Evolutionary conservation across 2,888 invertebrate species (phyloP), one percentile per base, ranked within the genome.

Genomic region (Malacosoma neustria): DNA sequence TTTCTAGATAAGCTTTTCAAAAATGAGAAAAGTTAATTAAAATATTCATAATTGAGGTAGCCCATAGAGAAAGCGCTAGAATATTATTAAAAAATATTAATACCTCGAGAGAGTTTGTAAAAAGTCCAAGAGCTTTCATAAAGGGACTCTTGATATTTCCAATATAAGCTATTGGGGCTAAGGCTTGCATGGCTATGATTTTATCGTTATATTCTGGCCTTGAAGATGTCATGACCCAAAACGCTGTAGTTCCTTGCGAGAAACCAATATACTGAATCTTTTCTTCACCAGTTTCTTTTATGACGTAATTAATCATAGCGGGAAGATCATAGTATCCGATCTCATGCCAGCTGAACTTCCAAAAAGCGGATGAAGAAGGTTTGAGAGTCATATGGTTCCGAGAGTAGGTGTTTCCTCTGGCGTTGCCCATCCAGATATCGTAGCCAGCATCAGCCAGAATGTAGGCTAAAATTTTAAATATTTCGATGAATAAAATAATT

Each of bases 361-460:
- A 87, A 49, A 76, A 87, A 1, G 66, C 50, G 3, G 74, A 63
- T 0, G 61, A 80, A 29, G 65, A 46, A 0, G 82, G 72, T 32
- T 67, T 72, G 1, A 75, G 33, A 3, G 61, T 54, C 2, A 87
- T 66, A 57, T 95, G 94, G 1, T 76, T 86, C 35, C 86, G 85
- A 4, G 91, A 91, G 66, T 94, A 95, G 0, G 89, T 89, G 69
- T 95, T 96, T 1, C 96, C 96, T 39, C 96, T 80, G 5, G 91
- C 90, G 68, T 96, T 96, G 4, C 94, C 94, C 70, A 97, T 71
- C 96, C 96, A 96, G 0, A 93, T 91, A 52, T 93, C 93, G 55
- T 91, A 93, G 7, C 92, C 92, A 11, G 84, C 73, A 46, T 92
- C 91, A 0, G 91, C 87, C 45, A 93, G 84, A 57, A 90, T 85